Base-by-base conservation (phyloP, 1,140 invertebrate genomes). In the Oryzaephilus surinamensis region DNA sequence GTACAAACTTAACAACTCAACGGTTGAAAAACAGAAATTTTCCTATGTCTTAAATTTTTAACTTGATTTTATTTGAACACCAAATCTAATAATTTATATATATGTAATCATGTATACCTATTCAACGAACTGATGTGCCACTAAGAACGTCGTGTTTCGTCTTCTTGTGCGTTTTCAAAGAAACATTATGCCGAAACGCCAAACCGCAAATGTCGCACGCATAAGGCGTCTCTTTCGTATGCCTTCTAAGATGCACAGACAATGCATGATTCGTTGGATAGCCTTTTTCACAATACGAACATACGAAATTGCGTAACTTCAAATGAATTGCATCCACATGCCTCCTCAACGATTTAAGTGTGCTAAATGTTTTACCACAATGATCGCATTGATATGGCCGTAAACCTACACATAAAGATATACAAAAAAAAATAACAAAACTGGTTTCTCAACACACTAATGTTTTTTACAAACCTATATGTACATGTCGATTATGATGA, bases 211-310 rank as follows among this genome's bases (percentile, higher is more conserved):
- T 17, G 7, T 31, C 30, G 13, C 30, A 31, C 30, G 7, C 8
- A 11, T 31, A 31, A 14, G 30, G 30, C 10, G 30, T 31, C 30
- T 31, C 30, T 14, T 31, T 31, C 1, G 30, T 31, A 17, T 31
- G 30, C 12, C 19, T 14, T 17, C 30, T 31, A 14, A 8, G 5
- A n/a, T 31, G 30, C 13, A 17, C 19, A 14, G 16, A 17, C 30
- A 31, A 17, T 0, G 30, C 30, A 2, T 13, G 13, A 7, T 7
- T 11, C 8, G 14, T 31, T 17, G 30, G 19, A n/a, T 17, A 31
- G 4, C 8, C 12, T 8, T 17, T 31, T 14, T 31, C 19, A 11
- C 30, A 31, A 15, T 17, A 31, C 12, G 16, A 14, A 17, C 30
- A 31, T 5, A 14, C 30, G 2, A 17, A 31, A 14, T 14, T 14